phyloP scores from a whole-genome alignment of 2,888 invertebrate genomes.

The Lepidocyrtinus sp. region DNA sequence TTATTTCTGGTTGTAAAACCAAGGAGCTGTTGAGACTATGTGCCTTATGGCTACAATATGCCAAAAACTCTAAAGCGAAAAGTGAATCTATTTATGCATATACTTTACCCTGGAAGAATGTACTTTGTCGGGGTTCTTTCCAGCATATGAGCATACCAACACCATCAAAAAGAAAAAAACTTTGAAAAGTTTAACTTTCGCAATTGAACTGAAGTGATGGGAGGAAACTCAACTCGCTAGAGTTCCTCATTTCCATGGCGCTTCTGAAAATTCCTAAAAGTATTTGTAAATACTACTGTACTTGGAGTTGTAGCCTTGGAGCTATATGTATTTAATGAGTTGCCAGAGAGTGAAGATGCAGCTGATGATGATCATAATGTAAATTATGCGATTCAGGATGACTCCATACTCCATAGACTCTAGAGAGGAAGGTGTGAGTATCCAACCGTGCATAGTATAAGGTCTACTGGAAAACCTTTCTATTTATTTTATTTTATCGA shows the following conservation, averaged over 20 bases:
- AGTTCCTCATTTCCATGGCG: neutral
- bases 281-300: too few species aligned
- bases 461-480: too few species aligned
- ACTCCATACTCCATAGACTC: too few species aligned
- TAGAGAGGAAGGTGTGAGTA: neutral
- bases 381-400: too few species aligned
- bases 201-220: conserved; percentile 30
- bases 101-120: neutral
- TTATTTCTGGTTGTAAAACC: neutral
- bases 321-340: too few species aligned
- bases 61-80: neutral
- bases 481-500: too few species aligned
- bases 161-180: neutral
- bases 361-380: too few species aligned
- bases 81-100: neutral
- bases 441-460: neutral
- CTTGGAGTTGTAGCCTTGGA: too few species aligned
- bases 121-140: neutral
- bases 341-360: too few species aligned
- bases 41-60: neutral
- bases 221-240: neutral
- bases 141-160: too few species aligned
- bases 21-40: neutral
- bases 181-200: conserved; percentile 14
- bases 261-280: too few species aligned